phyloP scores from a whole-genome alignment of 2,113 vertebrate species.

The Hypocryptadius cinnamomeus region DNA sequence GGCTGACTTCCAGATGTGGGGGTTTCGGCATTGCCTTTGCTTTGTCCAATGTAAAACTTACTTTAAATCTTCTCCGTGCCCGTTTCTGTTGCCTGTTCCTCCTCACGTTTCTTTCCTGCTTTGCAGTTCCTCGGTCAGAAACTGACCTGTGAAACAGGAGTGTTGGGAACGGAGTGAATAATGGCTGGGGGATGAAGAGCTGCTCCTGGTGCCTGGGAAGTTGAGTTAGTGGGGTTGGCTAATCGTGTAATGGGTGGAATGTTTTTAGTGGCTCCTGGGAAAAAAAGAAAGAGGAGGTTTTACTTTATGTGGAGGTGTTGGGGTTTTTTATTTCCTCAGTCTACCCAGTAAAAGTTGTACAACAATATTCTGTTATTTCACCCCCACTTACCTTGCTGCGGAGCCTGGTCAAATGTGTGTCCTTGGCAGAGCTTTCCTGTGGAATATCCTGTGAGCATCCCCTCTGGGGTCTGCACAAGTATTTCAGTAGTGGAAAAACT shows the following conservation, averaged over 20 bases:
- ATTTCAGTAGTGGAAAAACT: not conserved
- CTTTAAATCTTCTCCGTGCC: not conserved
- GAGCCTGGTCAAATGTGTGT: not conserved
- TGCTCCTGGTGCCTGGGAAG: not conserved
- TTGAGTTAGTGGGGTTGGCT: not conserved
- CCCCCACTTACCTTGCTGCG: fast-evolving
- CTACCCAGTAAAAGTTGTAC: not conserved
- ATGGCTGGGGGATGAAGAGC: not conserved
- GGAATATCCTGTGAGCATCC: too few relatives aligned
- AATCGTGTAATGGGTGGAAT: not conserved
- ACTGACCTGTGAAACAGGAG: too few relatives aligned
- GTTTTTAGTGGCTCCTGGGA: not conserved
- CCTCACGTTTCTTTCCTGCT: not conserved
- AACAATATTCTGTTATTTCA: not conserved
- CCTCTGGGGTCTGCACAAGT: not conserved
- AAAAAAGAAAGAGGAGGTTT: not conserved
- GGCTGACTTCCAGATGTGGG: fast-evolving
- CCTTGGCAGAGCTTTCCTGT: not conserved
- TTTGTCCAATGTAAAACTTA: not conserved
- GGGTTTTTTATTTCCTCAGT: not conserved
- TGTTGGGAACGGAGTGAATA: fast-evolving
- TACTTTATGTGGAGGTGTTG: not conserved
- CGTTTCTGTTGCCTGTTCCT: not conserved
- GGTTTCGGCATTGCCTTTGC: not conserved
- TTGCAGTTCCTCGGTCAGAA: not conserved